These are phyloP conservation scores for Tor tambroides DNA, from an alignment of 2,113 vertebrate genomes.

Conservation along the genomic window DNA sequence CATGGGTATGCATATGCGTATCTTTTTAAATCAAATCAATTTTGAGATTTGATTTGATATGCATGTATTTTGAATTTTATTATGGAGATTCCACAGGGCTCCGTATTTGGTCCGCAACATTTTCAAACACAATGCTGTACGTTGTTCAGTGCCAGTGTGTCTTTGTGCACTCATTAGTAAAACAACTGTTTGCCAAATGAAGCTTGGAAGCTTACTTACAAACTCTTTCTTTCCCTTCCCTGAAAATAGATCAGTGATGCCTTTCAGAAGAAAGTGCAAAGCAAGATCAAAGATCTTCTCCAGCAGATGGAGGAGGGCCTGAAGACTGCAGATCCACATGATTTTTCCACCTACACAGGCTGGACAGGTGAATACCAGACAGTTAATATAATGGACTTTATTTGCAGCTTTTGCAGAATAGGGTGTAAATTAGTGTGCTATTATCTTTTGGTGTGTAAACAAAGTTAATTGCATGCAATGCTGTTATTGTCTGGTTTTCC, in stretches of 20 bases:
- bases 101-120: background rate
- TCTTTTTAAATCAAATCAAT: too few species aligned
- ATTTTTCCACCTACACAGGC: constrained; percentile 93
- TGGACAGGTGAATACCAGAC: constrained; percentile 85
- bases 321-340: constrained; percentile 94
- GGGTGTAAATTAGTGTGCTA: background rate
- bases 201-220: background rate
- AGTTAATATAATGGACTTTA: too few species aligned
- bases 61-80: background rate
- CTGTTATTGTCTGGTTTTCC: background rate
- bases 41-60: background rate
- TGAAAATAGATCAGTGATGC: constrained; percentile 77
- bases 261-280: constrained; percentile 85
- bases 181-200: background rate
- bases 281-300: constrained; percentile 93
- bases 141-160: background rate
- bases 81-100: constrained; percentile 24
- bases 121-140: background rate
- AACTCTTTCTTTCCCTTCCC: background rate
- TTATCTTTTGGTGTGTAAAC: background rate
- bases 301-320: constrained; percentile 98
- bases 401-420: too few species aligned
- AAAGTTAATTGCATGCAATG: background rate
- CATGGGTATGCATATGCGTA: too few species aligned
- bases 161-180: background rate